These are phyloP conservation scores for Phengaris alcon DNA, from an alignment of 2,888 invertebrate species.

Conservation along the genomic window DNA sequence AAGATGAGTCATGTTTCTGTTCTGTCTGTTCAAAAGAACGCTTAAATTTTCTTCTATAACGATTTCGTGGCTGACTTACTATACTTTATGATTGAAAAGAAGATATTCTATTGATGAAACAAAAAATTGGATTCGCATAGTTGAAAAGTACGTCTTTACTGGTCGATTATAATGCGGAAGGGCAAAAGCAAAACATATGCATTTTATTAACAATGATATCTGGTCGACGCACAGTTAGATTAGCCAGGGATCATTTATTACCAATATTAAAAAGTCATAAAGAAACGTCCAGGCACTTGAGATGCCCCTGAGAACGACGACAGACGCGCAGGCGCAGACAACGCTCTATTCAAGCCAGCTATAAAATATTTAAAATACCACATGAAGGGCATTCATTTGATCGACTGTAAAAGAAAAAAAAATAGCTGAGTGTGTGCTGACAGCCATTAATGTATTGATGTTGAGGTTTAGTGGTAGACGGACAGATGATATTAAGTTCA, in stretches of 20 bases:
- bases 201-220: not conserved
- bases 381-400: slow-evolving; percentile 13
- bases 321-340: slow-evolving; percentile 9
- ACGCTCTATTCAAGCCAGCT: slow-evolving; percentile 18
- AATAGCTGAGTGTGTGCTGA: not conserved
- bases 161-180: too few relatives aligned
- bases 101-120: not conserved
- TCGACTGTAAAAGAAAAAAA: slow-evolving; percentile 16
- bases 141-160: too few relatives aligned
- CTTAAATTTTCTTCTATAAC: not conserved
- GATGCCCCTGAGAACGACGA: slow-evolving; percentile 8
- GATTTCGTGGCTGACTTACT: not conserved
- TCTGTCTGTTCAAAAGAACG: not conserved
- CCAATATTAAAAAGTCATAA: slow-evolving; percentile 18
- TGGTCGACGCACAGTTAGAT: not conserved
- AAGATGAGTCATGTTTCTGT: not conserved
- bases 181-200: not conserved
- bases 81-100: not conserved
- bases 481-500: not conserved
- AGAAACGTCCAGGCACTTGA: slow-evolving; percentile 21
- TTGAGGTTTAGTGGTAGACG: slow-evolving; percentile 3
- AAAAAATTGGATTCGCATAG: too few relatives aligned
- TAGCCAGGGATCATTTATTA: slow-evolving; percentile 2
- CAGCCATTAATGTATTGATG: not conserved
- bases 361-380: not conserved